Evolutionary conservation across 2,113 vertebrate genomes (phyloP), one percentile per base, ranked within the genome.

Genomic region (Micromys minutus): DNA sequence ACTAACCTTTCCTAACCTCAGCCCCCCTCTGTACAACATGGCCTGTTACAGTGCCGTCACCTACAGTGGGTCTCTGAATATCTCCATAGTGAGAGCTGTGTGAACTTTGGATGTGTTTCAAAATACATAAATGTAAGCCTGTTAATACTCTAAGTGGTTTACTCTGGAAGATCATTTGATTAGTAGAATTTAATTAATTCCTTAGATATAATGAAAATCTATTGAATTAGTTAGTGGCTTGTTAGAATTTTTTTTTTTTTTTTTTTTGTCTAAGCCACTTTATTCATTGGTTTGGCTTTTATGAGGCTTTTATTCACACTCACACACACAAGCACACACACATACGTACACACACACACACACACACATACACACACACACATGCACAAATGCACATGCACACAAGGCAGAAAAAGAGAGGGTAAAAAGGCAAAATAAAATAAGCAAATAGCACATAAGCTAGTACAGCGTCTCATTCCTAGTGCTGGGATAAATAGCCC

Each of bases 381-480:
- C 4, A 52, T 11, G 11, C 50, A 3, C 50, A 52, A 11, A 5
- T 10, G 10, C 50, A 50, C 50, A 5, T 7, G 10, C 50, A 50
- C 10, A 50, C 50, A 50, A n/a, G n/a, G n/a, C n/a, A n/a, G n/a
- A n/a, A n/a, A n/a, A n/a, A 47, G 47, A 36, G 7, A 52, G 5
- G 52, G 71, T 22, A 69, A 85, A 89, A 86, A 94, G 89, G 63
- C 50, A 71, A 93, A 92, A 94, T 75, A 77, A 97, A 96, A 76
- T 94, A 97, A 96, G 77, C 65, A 26, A 75, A 74, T 94, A 34
- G 34, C 77, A 88, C 96, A 86, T 93, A 87, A 95, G 95, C 72
- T 95, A 96, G 97, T 87, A 87, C 74, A 97, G 94, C 94, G 97
- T 88, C 85, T 96, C 91, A 93, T 95, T 97, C 74, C 90, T 77